phyloP scores from a whole-genome alignment of 2,888 invertebrate species.

The Drosophila mayaguana region DNA sequence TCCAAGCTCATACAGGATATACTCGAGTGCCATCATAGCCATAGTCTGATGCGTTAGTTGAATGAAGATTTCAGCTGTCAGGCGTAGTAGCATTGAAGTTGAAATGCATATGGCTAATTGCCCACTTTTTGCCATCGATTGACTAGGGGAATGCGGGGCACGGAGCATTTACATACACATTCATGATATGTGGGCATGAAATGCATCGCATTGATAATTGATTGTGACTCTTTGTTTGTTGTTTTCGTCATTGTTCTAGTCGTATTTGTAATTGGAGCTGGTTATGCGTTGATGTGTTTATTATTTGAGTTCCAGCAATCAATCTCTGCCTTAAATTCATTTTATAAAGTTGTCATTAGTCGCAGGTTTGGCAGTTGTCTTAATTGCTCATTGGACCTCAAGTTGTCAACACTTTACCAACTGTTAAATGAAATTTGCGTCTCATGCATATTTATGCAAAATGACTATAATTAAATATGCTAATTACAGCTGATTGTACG shows the following conservation, averaged over 20 bases:
- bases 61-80: conserved; percentile 59
- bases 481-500: conserved; percentile 78
- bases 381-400: conserved; percentile 48
- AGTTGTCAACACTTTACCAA: conserved; percentile 64
- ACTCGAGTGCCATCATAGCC: neutral
- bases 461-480: conserved; percentile 76
- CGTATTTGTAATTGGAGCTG: conserved; percentile 16
- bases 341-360: conserved; percentile 48
- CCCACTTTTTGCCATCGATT: conserved; percentile 58
- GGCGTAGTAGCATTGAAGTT: conserved; percentile 48
- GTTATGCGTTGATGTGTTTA: neutral
- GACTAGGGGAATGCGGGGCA: conserved; percentile 1
- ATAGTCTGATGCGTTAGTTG: conserved; percentile 16
- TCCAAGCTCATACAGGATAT: conserved; percentile 10
- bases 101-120: conserved; percentile 62
- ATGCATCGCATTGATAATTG: conserved; percentile 56
- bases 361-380: conserved; percentile 24
- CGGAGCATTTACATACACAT: conserved; percentile 19
- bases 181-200: neutral
- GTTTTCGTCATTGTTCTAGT: conserved; percentile 25
- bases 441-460: conserved; percentile 75
- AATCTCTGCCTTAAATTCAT: neutral
- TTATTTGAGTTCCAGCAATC: conserved; percentile 39
- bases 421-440: conserved; percentile 65
- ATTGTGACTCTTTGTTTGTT: conserved; percentile 64